These are phyloP conservation scores for Myiagra hebetior DNA, from an alignment of 2,113 vertebrate genomes.

Conservation along the genomic window DNA sequence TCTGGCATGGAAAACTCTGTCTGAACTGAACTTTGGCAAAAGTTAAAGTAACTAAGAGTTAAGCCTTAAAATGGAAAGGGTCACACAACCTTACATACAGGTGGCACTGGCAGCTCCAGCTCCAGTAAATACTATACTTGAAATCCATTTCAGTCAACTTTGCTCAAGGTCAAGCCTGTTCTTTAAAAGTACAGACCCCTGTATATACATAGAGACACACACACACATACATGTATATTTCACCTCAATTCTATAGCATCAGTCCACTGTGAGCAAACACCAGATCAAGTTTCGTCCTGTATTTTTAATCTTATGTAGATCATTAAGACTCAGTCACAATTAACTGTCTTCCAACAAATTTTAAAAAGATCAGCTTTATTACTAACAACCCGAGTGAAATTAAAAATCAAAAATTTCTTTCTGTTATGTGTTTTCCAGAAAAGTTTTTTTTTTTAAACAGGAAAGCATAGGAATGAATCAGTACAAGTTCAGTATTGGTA, in stretches of 20 bases:
- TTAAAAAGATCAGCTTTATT: neutral
- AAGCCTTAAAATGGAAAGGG: neutral
- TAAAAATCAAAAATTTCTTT: neutral
- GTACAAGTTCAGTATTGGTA: neutral
- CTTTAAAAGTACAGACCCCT: neutral
- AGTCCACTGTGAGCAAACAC: neutral
- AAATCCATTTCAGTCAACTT: neutral
- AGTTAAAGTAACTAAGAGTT: neutral
- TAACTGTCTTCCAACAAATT: neutral
- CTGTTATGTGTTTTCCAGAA: neutral
- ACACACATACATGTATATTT: neutral
- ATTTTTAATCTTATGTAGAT: neutral
- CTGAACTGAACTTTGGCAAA: neutral
- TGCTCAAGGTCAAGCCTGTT: neutral
- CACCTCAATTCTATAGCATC: neutral
- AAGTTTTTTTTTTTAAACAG: neutral
- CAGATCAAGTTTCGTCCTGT: neutral
- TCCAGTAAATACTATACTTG: neutral
- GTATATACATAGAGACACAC: neutral
- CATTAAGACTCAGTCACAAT: neutral
- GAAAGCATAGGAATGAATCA: neutral
- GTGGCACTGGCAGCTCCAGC: neutral
- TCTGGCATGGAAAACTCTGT: neutral
- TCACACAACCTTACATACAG: neutral
- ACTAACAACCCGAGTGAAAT: neutral